Evolutionary conservation across 2,797 vertebrate genomes (phyloP).

Genomic region (Coreius guichenoti): DNA sequence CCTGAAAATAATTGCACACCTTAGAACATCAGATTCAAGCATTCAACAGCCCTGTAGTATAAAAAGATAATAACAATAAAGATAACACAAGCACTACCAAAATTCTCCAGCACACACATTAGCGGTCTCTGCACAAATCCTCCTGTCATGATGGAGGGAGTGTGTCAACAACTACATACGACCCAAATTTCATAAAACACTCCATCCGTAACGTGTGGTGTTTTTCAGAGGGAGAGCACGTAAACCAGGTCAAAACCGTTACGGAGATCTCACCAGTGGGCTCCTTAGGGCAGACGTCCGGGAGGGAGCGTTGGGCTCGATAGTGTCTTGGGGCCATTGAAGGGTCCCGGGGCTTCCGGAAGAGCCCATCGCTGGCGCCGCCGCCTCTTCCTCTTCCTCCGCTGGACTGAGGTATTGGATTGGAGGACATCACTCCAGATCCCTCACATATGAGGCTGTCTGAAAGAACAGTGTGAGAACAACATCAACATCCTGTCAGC

Average conservation of each 20-base stretch:
- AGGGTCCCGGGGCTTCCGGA: constrained; percentile 85
- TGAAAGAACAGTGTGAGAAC: constrained; percentile 48
- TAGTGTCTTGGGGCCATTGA: constrained; percentile 70
- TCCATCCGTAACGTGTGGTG: too few relatives aligned
- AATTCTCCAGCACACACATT: too few relatives aligned
- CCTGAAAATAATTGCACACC: too few relatives aligned
- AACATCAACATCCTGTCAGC: background rate
- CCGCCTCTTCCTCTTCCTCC: constrained; percentile 70
- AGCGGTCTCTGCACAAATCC: too few relatives aligned
- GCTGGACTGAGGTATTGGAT: constrained; percentile 85
- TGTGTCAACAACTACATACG: background rate
- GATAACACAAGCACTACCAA: background rate
- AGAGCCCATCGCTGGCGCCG: constrained; percentile 82
- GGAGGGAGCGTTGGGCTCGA: constrained; percentile 84
- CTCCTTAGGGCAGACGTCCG: constrained; percentile 96
- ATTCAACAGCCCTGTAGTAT: background rate
- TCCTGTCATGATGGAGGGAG: too few relatives aligned
- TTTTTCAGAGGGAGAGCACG: too few relatives aligned
- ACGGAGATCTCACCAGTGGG: constrained; percentile 82
- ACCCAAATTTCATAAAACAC: too few relatives aligned
- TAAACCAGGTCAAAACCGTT: too few relatives aligned
- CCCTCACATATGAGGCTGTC: constrained; percentile 82
- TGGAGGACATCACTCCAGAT: constrained; percentile 91
- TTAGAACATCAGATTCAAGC: too few relatives aligned
- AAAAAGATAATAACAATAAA: background rate